Evolutionary conservation across 2,113 vertebrate species (phyloP).

Genomic region (Podiceps cristatus): DNA sequence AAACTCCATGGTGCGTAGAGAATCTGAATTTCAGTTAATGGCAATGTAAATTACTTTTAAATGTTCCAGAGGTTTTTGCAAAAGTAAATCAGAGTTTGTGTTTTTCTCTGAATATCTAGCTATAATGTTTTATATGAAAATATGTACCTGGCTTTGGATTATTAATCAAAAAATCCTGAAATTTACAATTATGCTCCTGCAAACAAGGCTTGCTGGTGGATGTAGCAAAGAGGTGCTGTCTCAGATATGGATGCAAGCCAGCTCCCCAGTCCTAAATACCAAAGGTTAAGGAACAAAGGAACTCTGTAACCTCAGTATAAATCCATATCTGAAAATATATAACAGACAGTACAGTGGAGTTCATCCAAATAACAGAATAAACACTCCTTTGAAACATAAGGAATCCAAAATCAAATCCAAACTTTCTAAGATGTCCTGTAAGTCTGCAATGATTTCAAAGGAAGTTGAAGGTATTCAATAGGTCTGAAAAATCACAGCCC

Average conservation of each 20-base stretch:
- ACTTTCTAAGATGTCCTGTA: not conserved
- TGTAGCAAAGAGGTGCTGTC: not conserved
- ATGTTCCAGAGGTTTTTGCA: not conserved
- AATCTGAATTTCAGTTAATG: not conserved
- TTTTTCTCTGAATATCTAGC: not conserved
- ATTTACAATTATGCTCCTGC: not conserved
- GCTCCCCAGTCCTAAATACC: not conserved
- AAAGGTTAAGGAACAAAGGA: not conserved
- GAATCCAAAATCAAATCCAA: not conserved
- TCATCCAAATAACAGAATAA: not conserved
- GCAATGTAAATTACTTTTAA: not conserved
- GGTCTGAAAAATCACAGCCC: not conserved
- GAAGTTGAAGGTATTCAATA: not conserved
- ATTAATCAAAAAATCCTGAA: not conserved
- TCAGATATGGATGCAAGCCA: not conserved
- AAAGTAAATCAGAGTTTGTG: not conserved
- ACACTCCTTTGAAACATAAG: not conserved
- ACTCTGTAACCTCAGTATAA: not conserved
- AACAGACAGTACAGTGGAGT: not conserved
- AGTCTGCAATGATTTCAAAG: not conserved
- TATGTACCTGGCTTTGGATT: not conserved
- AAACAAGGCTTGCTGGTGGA: not conserved
- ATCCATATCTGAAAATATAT: not conserved
- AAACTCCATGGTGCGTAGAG: not conserved
- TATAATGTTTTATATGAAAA: not conserved